These are phyloP conservation scores for Poeciliopsis infans DNA, from an alignment of 2,797 vertebrate genomes.

Conservation along the genomic window DNA sequence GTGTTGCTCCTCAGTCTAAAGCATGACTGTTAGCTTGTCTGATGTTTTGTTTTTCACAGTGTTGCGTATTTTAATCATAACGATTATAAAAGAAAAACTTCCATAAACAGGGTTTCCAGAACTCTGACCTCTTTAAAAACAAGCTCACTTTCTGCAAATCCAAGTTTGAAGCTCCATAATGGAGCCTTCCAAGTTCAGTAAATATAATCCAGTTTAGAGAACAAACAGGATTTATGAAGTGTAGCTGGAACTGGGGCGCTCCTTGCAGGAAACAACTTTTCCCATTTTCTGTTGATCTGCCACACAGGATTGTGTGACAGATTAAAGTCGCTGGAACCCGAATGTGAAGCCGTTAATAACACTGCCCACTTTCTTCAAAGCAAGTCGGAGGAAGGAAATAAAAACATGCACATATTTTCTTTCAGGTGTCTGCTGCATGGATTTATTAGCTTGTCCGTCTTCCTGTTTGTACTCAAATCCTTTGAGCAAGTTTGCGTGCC, in stretches of 20 bases:
- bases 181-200: not conserved
- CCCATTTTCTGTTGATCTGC: not conserved
- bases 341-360: constrained; percentile 18
- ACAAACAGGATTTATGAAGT: not conserved
- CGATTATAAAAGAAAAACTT: not conserved
- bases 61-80: not conserved
- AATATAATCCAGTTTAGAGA: not conserved
- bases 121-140: not conserved
- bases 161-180: not conserved
- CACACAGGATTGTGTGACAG: constrained; percentile 2
- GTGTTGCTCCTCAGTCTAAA: not conserved
- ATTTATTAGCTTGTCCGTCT: constrained; percentile 5
- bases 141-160: not conserved
- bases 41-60: not conserved
- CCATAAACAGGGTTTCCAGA: not conserved
- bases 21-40: not conserved
- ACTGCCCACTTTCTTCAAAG: constrained; percentile 15
- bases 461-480: constrained; percentile 29
- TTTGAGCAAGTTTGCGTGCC: constrained; percentile 38
- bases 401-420: constrained; percentile 18
- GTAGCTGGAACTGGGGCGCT: not conserved
- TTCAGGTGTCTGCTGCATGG: constrained; percentile 26
- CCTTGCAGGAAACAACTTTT: not conserved
- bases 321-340: not conserved
- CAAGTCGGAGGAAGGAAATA: constrained; percentile 1